Conservation (phyloP, 1,140 invertebrate genomes). For the Cotesia typhae region DNA sequence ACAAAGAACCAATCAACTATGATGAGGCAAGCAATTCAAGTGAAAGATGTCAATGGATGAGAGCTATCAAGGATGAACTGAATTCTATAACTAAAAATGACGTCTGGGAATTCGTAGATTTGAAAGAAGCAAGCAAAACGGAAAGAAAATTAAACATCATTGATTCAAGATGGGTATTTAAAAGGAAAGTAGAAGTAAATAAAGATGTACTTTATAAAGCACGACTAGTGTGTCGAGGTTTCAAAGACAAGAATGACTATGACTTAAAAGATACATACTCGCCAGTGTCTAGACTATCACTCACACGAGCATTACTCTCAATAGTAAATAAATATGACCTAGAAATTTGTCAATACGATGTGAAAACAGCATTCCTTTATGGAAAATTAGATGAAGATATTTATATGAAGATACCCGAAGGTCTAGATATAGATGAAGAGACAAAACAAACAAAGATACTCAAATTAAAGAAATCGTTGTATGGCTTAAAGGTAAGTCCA, state of each 20-base stretch:
- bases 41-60: too few species aligned
- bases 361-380: background rate
- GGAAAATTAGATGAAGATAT: slow-evolving; percentile 11
- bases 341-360: too few species aligned
- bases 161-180: too few species aligned
- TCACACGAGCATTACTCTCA: background rate
- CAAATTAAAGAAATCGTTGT: slow-evolving; percentile 48
- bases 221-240: slow-evolving; percentile 31
- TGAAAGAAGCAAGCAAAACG: too few species aligned
- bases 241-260: slow-evolving; percentile 30
- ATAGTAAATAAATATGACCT: too few species aligned
- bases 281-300: slow-evolving; percentile 31
- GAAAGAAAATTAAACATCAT: too few species aligned
- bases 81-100: too few species aligned
- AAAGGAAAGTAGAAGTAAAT: background rate
- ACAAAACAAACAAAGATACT: slow-evolving; percentile 36
- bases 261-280: slow-evolving; percentile 31
- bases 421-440: background rate
- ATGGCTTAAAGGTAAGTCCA: slow-evolving; percentile 34
- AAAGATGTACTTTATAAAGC: slow-evolving; percentile 6
- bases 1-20: too few species aligned
- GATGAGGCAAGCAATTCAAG: too few species aligned
- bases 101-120: too few species aligned
- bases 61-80: too few species aligned
- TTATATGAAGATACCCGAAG: slow-evolving; percentile 43